Conservation (phyloP, 1,140 invertebrate genomes). For the Zelostemma sp. region DNA sequence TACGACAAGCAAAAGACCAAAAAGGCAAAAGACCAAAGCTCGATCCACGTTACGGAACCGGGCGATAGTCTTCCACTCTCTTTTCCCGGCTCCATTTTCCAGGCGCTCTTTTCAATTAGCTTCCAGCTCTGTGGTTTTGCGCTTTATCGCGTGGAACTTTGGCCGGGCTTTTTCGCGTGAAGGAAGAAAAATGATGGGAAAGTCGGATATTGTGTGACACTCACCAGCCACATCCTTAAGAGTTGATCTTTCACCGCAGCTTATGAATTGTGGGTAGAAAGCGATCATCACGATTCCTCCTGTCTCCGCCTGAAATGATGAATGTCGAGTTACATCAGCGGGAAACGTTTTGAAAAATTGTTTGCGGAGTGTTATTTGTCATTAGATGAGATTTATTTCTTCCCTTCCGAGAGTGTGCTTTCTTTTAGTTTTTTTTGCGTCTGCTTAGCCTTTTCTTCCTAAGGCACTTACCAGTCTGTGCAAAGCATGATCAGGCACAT, state of each 20-base stretch:
- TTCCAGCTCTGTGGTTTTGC: constrained; percentile 31
- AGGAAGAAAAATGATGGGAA: constrained; percentile 40
- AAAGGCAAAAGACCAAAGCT: not conserved
- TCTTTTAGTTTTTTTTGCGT: not conserved
- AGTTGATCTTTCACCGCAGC: constrained; percentile 81
- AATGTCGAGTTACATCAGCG: constrained; percentile 2
- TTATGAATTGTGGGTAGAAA: constrained; percentile 88
- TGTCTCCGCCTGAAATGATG: constrained; percentile 73
- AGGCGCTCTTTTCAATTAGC: constrained; percentile 41
- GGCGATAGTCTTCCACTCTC: constrained; percentile 7
- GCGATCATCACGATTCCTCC: constrained; percentile 92
- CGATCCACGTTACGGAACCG: not conserved
- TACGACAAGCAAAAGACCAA: too few relatives aligned
- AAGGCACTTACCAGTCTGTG: constrained; percentile 79
- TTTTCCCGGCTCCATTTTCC: constrained; percentile 23
- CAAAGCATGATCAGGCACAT: constrained; percentile 88
- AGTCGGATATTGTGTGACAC: constrained; percentile 41
- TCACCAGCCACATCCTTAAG: constrained; percentile 80
- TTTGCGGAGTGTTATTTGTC: not conserved
- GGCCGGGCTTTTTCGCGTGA: constrained; percentile 11
- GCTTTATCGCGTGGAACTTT: constrained; percentile 35
- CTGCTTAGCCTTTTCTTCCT: too few relatives aligned
- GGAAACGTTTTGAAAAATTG: not conserved
- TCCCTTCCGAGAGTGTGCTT: not conserved
- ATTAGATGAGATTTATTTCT: not conserved